Conservation (phyloP, 2,113 vertebrate species). For the Chaenogobius annularis region DNA sequence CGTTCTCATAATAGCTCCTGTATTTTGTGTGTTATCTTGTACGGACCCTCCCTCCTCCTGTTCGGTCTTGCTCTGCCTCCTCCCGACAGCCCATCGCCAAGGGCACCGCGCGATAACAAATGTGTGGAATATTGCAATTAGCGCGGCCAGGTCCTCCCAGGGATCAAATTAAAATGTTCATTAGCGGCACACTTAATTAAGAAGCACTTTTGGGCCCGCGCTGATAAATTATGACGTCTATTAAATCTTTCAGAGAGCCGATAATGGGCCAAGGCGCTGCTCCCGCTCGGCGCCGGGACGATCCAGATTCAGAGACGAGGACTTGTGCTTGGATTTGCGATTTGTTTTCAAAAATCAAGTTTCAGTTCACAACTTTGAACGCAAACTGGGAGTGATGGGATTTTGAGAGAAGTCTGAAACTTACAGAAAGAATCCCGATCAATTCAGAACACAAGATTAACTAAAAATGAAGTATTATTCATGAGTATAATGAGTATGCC, state of each 20-base stretch:
- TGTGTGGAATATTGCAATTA: constrained; percentile 99
- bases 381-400: neutral
- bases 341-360: neutral
- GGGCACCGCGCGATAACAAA: constrained; percentile 99
- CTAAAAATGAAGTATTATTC: too few relatives aligned
- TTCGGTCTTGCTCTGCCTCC: constrained; percentile 71
- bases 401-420: too few relatives aligned
- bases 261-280: constrained; percentile 95
- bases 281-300: constrained; percentile 83
- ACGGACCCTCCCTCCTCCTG: constrained; percentile 60
- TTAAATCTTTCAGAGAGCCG: constrained; percentile 90
- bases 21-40: neutral
- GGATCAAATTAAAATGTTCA: constrained; percentile 99
- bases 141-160: constrained; percentile 99
- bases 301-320: constrained; percentile 49
- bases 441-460: too few relatives aligned
- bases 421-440: too few relatives aligned
- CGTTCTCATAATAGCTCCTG: neutral
- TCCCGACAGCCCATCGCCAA: constrained; percentile 95
- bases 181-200: constrained; percentile 99
- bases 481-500: too few relatives aligned
- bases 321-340: neutral
- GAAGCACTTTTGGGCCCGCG: constrained; percentile 99
- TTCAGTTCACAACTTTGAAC: neutral
- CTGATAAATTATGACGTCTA: constrained; percentile 99